These are phyloP conservation scores for Cosmorhoe ocellata DNA, from an alignment of 2,888 invertebrate genomes.

Conservation along the genomic window DNA sequence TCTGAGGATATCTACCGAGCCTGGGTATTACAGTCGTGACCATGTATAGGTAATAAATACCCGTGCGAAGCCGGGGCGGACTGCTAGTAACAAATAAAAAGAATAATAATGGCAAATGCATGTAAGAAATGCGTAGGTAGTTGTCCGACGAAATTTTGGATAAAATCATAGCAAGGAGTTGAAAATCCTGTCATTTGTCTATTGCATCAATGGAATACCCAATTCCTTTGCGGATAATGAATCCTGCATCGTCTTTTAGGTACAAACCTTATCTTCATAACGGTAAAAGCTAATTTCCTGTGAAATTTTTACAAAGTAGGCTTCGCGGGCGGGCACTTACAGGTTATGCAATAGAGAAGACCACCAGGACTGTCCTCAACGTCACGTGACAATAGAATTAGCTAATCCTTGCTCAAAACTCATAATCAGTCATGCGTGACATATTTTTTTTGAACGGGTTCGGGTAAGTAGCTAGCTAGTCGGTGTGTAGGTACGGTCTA, in stretches of 20 bases:
- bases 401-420: conserved; percentile 15
- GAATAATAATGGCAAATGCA: no score
- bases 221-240: background rate
- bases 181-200: conserved; percentile 12
- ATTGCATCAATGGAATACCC: conserved; percentile 18
- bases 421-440: conserved; percentile 11
- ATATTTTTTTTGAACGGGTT: background rate
- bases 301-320: background rate
- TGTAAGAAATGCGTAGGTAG: no score
- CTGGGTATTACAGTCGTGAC: no score
- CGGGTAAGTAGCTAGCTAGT: no score
- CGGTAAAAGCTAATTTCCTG: background rate
- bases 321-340: conserved; percentile 9
- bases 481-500: no score
- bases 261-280: background rate
- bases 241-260: background rate
- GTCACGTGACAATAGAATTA: conserved; percentile 22
- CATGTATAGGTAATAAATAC: no score
- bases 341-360: conserved; percentile 21
- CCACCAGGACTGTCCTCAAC: conserved; percentile 20
- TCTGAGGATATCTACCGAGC: no score
- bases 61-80: no score
- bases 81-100: no score
- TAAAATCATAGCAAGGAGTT: no score
- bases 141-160: no score